Evolutionary conservation across 2,113 vertebrate species (phyloP), one percentile per base, ranked within the genome.

Genomic region (Elaphurus davidianus): DNA sequence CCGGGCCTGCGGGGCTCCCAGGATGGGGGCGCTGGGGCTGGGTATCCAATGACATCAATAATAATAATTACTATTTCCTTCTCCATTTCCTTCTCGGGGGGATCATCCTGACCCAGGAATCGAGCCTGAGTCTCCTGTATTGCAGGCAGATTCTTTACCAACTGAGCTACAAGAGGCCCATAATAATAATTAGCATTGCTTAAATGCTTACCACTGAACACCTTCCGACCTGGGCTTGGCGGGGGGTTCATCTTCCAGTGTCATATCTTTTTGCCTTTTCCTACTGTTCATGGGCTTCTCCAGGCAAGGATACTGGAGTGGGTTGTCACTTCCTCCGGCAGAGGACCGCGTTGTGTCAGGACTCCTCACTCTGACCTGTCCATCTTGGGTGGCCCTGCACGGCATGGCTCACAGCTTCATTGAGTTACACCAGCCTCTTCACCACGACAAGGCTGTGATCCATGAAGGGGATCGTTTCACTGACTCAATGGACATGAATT

Each of bases 331-430:
- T 5, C 17, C 64, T 21, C 64, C 4, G 0, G 9, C 64, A 3
- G 64, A 1, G 19, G 64, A 23, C 64, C 17, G 0, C 0, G 10
- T 5, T 71, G 67, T 0, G n/a, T 71, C n/a, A 21, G 67, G 11
- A 40, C n/a, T 12, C 9, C 19, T 71, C 67, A 21, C 67, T 1
- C 0, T 1, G 19, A 23, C n/a, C n/a, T 6, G 9, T 36, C n/a
- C 5, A 0, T 40, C n/a, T 3, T 3, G 19, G 67, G 2, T 40
- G 64, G 19, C n/a, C 19, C 67, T 6, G 64, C 4, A 0, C 0
- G n/a, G n/a, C 64, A 12, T 3, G 19, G 64, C 64, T 23, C 9
- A 10, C 5, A 12, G 67, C n/a, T 40, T 40, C 67, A 71, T 1
- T 23, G 67, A 71, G 67, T 40, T 23, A 40, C 19, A 71, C 10